A percentile compares a stretch with the other conserved stretches of the same genome.
phyloP scores from a whole-genome alignment of 2,797 vertebrate genomes.

The Crenichthys baileyi region DNA sequence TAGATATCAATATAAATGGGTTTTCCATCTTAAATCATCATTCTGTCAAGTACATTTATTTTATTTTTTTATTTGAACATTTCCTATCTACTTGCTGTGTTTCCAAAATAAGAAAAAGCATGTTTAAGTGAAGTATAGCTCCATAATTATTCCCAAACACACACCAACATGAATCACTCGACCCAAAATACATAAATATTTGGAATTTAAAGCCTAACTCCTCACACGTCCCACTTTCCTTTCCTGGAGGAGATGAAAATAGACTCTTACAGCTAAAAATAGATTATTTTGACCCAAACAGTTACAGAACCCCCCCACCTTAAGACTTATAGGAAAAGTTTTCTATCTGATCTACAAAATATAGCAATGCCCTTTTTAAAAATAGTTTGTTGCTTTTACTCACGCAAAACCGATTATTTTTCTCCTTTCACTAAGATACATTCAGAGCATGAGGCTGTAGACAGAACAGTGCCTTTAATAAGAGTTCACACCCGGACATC shows the following conservation, averaged over 20 bases:
- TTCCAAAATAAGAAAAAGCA: constrained; percentile 73
- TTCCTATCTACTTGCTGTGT: constrained; percentile 74
- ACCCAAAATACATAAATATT: constrained; percentile 78
- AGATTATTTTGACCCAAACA: constrained; percentile 83
- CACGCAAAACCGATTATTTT: constrained; percentile 72
- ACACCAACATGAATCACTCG: constrained; percentile 70
- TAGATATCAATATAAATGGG: constrained; percentile 58
- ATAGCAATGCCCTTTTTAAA: constrained; percentile 96
- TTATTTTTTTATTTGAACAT: constrained; percentile 33
- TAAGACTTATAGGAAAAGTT: constrained; percentile 84
- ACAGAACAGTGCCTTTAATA: constrained; percentile 65
- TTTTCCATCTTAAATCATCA: constrained; percentile 50
- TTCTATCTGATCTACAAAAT: constrained; percentile 95
- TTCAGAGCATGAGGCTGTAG: constrained; percentile 73
- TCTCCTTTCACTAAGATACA: constrained; percentile 71
- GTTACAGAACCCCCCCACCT: constrained; percentile 88
- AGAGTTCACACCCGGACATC: constrained; percentile 49
- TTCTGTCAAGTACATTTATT: constrained; percentile 34
- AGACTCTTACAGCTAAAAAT: constrained; percentile 96
- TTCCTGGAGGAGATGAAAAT: constrained; percentile 80
- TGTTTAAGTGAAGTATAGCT: constrained; percentile 53
- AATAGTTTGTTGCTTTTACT: constrained; percentile 88
- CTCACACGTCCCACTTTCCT: constrained; percentile 49
- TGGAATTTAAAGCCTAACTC: constrained; percentile 71
- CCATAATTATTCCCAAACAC: constrained; percentile 58